phyloP scores from a whole-genome alignment of 1,140 invertebrate genomes.

The Drosophila varians region DNA sequence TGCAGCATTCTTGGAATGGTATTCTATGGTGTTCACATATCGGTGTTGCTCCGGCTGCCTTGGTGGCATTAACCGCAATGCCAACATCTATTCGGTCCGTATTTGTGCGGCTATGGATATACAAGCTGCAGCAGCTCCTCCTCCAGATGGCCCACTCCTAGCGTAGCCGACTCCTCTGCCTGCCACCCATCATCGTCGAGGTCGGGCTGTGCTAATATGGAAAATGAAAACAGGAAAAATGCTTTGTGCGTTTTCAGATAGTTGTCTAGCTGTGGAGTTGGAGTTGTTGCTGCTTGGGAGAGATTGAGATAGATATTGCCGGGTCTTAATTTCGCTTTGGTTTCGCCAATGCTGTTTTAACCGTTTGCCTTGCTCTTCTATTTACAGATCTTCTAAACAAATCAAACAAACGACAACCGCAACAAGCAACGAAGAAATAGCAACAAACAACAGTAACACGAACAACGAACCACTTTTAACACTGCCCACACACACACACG shows the following conservation, averaged over 20 bases:
- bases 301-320: neutral
- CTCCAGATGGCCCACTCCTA: slow-evolving; percentile 31
- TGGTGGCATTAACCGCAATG: slow-evolving; percentile 76
- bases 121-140: slow-evolving; percentile 20
- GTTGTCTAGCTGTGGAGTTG: neutral
- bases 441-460: slow-evolving; percentile 16
- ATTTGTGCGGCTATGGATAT: slow-evolving; percentile 30
- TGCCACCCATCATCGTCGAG: slow-evolving; percentile 46
- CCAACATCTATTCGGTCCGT: slow-evolving; percentile 43
- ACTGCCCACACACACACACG: slow-evolving; percentile 40
- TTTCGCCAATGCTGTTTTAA: slow-evolving; percentile 31
- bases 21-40: slow-evolving; percentile 45
- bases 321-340: slow-evolving; percentile 8
- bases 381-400: slow-evolving; percentile 73
- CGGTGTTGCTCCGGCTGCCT: slow-evolving; percentile 48
- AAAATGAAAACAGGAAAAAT: slow-evolving; percentile 82
- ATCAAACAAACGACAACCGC: slow-evolving; percentile 54
- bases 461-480: slow-evolving; percentile 36
- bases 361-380: slow-evolving; percentile 49
- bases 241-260: slow-evolving; percentile 48
- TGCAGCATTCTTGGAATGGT: slow-evolving; percentile 68
- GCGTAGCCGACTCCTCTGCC: neutral
- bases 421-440: slow-evolving; percentile 48
- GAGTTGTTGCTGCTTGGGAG: slow-evolving; percentile 19
- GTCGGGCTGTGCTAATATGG: slow-evolving; percentile 75